These are phyloP conservation scores for Onychomys torridus DNA, from an alignment of 2,797 vertebrate genomes.

Conservation along the genomic window DNA sequence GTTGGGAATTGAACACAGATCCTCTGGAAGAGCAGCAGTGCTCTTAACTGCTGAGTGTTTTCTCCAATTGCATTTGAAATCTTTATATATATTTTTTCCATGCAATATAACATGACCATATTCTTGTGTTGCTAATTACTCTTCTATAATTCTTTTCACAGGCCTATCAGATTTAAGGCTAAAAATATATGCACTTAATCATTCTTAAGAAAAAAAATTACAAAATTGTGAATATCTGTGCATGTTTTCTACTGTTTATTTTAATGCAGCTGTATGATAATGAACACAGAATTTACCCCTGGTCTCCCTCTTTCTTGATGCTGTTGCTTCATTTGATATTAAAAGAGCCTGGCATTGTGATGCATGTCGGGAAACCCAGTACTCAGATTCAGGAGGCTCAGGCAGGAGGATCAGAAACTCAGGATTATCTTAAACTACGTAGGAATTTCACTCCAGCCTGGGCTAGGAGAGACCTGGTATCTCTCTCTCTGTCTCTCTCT, in stretches of 20 bases:
- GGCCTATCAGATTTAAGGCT: background rate
- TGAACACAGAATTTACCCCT: background rate
- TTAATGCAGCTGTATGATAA: background rate
- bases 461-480: background rate
- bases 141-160: constrained; percentile 12
- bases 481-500: too few species aligned
- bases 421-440: background rate
- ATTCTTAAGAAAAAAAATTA: background rate
- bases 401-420: background rate
- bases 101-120: background rate
- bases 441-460: background rate
- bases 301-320: background rate
- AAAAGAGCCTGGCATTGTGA: background rate
- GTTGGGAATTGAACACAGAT: background rate
- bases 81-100: background rate
- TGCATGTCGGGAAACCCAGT: too few species aligned
- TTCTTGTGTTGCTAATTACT: background rate
- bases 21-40: background rate
- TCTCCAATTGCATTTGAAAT: background rate
- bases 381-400: background rate
- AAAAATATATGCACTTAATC: background rate
- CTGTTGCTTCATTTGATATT: background rate
- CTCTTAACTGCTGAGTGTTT: background rate
- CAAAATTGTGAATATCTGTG: background rate
- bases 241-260: background rate